These are phyloP conservation scores for Poecilia picta DNA, from an alignment of 2,797 vertebrate species.

Conservation along the genomic window DNA sequence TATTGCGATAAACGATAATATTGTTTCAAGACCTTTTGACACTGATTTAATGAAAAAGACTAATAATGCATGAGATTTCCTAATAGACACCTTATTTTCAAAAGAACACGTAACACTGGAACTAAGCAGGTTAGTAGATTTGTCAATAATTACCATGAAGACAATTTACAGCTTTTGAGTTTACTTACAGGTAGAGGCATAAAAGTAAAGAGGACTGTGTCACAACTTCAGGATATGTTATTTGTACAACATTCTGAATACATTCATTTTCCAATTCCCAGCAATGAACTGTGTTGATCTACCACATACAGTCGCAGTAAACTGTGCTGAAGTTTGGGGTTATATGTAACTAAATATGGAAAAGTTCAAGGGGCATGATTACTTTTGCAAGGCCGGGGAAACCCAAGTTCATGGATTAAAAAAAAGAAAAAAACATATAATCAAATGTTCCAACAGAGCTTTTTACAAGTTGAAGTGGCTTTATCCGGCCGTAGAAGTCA, in stretches of 20 bases:
- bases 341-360: not conserved
- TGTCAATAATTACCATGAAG: not conserved
- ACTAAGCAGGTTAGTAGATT: not conserved
- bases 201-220: not conserved
- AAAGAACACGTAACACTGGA: too few species aligned
- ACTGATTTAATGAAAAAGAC: too few species aligned
- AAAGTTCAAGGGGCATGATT: not conserved
- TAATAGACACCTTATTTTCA: too few species aligned
- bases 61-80: too few species aligned
- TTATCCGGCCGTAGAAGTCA: constrained; percentile 37
- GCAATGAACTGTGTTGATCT: not conserved
- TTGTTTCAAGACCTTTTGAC: too few species aligned
- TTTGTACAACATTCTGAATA: not conserved
- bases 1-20: too few species aligned
- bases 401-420: not conserved
- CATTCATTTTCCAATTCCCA: not conserved
- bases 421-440: constrained; percentile 19
- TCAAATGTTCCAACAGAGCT: constrained; percentile 15
- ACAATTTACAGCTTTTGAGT: not conserved
- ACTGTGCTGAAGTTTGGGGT: not conserved
- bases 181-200: not conserved
- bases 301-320: not conserved
- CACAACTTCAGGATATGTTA: not conserved
- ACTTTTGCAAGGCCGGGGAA: not conserved
- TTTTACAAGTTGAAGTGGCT: constrained; percentile 31